Evolutionary conservation across 2,888 invertebrate species (phyloP).

Genomic region (Rapana venosa): DNA sequence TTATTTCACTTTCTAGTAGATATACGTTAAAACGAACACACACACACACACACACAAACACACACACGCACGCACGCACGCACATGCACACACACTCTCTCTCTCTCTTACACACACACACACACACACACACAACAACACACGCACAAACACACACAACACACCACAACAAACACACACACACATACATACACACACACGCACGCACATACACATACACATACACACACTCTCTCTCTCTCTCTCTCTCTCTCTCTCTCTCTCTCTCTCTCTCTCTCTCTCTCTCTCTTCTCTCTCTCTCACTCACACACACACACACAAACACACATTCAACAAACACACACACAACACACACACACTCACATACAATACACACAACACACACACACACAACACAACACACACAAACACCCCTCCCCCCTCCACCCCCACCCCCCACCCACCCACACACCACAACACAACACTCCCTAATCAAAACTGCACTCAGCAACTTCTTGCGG

Average conservation of each 20-base stretch:
- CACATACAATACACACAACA: background rate
- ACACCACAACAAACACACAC: slow-evolving; percentile 1
- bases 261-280: background rate
- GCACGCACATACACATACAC: background rate
- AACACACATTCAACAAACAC: background rate
- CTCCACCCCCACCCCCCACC: too few species aligned
- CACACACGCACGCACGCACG: background rate
- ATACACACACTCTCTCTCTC: background rate
- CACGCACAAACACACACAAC: background rate
- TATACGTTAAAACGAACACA: too few species aligned
- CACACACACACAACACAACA: background rate
- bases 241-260: background rate
- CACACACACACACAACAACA: background rate
- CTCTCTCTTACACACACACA: too few species aligned
- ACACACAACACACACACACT: background rate
- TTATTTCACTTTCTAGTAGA: too few species aligned
- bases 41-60: background rate
- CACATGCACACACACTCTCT: background rate
- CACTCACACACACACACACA: background rate
- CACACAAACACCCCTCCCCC: too few species aligned
- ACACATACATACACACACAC: background rate
- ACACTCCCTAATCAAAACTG: too few species aligned
- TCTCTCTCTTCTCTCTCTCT: background rate
- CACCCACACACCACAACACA: too few species aligned
- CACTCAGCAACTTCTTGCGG: too few species aligned